These are phyloP conservation scores for Actinemys pallida DNA, from an alignment of 2,113 vertebrate species.

Conservation along the genomic window DNA sequence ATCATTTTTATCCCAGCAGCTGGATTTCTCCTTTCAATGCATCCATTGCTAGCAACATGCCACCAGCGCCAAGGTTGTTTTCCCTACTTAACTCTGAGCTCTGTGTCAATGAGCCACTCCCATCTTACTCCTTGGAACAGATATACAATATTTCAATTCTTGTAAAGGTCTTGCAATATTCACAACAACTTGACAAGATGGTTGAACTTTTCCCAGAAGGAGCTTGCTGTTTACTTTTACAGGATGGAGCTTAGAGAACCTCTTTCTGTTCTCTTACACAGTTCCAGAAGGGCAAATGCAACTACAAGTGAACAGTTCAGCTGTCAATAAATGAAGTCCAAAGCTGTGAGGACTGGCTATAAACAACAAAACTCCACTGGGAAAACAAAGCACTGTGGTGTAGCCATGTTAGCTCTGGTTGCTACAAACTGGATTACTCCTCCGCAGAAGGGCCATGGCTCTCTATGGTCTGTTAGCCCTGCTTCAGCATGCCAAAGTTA, in stretches of 20 bases:
- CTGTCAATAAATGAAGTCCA: background rate
- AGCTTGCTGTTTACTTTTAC: constrained; percentile 40
- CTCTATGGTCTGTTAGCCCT: constrained; percentile 22
- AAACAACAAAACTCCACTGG: constrained; percentile 29
- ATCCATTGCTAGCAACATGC: background rate
- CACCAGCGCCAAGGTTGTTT: background rate
- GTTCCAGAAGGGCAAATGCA: constrained; percentile 7
- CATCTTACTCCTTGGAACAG: background rate
- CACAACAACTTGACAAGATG: constrained; percentile 19
- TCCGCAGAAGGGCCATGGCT: background rate
- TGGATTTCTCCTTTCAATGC: constrained; percentile 23
- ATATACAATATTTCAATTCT: background rate
- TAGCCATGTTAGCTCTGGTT: background rate
- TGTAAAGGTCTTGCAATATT: constrained; percentile 34
- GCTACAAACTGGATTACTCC: background rate
- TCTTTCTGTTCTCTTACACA: constrained; percentile 38
- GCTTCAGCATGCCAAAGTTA: constrained; percentile 37
- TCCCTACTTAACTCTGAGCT: background rate
- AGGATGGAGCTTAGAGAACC: constrained; percentile 34
- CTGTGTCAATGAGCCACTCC: background rate
- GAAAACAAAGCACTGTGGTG: constrained; percentile 19
- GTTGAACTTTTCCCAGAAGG: constrained; percentile 59
- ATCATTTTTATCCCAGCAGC: background rate
- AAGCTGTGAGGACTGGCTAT: constrained; percentile 6
- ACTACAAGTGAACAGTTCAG: constrained; percentile 43